Evolutionary conservation across 1,140 invertebrate genomes (phyloP), one percentile per base, ranked within the genome.

Genomic region (Acromyrmex heyeri): DNA sequence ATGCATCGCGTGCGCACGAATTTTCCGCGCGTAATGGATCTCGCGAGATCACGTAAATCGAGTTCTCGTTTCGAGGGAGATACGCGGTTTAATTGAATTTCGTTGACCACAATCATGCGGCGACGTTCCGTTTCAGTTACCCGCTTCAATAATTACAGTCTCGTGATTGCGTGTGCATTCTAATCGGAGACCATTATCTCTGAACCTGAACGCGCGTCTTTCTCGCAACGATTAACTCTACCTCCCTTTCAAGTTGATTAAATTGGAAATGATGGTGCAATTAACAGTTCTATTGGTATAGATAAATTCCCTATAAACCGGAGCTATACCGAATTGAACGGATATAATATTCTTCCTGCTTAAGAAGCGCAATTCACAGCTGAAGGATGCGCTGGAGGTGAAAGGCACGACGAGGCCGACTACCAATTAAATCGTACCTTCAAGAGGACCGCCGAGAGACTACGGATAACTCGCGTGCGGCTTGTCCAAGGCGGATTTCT

Each of bases 401-500:
- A 91, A 91, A 91, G 90, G 90, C 89, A 70, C 87, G 87, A 89
- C 69, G 87, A 89, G 83, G 69, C 85, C 48, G 86, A 87, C 77
- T 82, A 85, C 87, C 87, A 91, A 91, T 91, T 91, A 91, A 91
- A 91, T 85, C 62, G 90, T 90, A 90, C 79, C 89, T 88, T 82
- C 78, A 77, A 86, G 86, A 90, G 85, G 88, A 86, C 88, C 85
- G 87, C 73, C 76, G 77, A 55, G 70, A 53, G 50, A 55, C 73
- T 77, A 62, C 87, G 30, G 87, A 86, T 88, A 86, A 44, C 87
- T 67, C 50, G 79, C 85, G 85, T 61, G 81, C 77, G 57, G 81
- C 59, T 88, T 76, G 86, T 87, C 79, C 62, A 50, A 90, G 64
- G 86, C 27, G 64, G 86, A 67, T 81, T 81, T 62, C 85, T 81